Percentiles rank a stretch among this genome's conserved stretches.
Evolutionary conservation across 1,140 invertebrate genomes (phyloP).

Genomic region (Portunus trituberculatus): DNA sequence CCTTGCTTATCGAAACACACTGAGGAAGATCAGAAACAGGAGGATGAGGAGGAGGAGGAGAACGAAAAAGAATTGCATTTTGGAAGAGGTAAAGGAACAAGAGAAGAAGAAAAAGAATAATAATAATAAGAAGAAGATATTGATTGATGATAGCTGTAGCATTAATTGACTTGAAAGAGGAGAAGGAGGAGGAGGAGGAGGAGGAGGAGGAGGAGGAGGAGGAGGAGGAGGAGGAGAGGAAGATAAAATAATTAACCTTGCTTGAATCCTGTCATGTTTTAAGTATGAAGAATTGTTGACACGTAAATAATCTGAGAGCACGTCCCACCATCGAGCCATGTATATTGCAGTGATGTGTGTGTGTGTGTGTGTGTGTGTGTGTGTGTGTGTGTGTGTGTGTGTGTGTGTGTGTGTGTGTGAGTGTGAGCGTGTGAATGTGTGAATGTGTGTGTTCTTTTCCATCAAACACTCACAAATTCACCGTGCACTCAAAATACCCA

Average conservation of each 20-base stretch:
- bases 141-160: background rate
- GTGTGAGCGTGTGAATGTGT: background rate
- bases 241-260: too few species aligned
- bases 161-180: background rate
- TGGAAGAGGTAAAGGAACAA: background rate
- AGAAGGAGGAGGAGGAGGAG: background rate
- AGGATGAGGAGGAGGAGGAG: too few species aligned
- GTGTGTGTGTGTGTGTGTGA: slow-evolving; percentile 29
- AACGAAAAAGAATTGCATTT: too few species aligned
- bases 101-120: background rate
- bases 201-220: background rate
- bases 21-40: too few species aligned
- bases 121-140: background rate
- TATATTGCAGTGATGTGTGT: background rate
- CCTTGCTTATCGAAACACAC: too few species aligned
- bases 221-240: background rate
- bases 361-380: slow-evolving; percentile 47
- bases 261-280: too few species aligned
- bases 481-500: too few species aligned
- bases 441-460: too few species aligned
- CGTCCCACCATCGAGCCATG: too few species aligned
- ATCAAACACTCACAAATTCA: too few species aligned
- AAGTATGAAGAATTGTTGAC: too few species aligned
- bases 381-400: slow-evolving; percentile 50
- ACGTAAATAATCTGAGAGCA: too few species aligned